phyloP scores from a whole-genome alignment of 2,113 vertebrate genomes.

The Ranitomeya imitator region DNA sequence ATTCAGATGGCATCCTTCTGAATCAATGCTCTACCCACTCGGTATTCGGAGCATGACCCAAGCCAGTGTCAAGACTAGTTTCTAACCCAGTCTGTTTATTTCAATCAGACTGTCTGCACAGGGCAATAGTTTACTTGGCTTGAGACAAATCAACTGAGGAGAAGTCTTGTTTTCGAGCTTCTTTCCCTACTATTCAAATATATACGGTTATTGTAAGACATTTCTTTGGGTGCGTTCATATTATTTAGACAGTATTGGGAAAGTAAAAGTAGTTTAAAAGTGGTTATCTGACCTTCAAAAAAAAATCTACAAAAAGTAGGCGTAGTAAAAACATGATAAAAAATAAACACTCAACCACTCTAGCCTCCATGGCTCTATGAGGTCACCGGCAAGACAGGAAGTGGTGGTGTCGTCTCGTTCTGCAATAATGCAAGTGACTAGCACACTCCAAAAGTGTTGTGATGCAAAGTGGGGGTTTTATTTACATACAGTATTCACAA shows the following conservation, averaged over 20 bases:
- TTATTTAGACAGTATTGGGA: neutral
- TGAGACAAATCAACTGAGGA: neutral
- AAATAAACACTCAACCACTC: too few relatives aligned
- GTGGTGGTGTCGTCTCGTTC: too few relatives aligned
- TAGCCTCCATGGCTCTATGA: too few relatives aligned
- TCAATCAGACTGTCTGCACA: neutral
- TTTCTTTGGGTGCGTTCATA: neutral
- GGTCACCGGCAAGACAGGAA: too few relatives aligned
- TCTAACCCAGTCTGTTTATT: slow-evolving; percentile 4
- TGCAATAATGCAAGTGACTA: too few relatives aligned
- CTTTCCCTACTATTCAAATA: neutral
- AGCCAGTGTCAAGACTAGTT: slow-evolving; percentile 7
- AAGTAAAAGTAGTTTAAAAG: neutral
- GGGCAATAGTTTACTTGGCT: slow-evolving; percentile 1
- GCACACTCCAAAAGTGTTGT: too few relatives aligned
- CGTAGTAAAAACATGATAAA: too few relatives aligned
- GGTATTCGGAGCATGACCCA: slow-evolving; percentile 19
- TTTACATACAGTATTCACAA: too few relatives aligned
- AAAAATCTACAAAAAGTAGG: too few relatives aligned
- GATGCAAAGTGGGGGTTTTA: too few relatives aligned
- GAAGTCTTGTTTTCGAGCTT: neutral
- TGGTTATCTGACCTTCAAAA: too few relatives aligned
- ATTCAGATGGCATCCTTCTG: slow-evolving; percentile 2
- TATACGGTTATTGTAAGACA: neutral
- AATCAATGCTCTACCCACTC: slow-evolving; percentile 12